Percentiles rank a stretch among this genome's conserved stretches.
Evolutionary conservation across 2,888 invertebrate species (phyloP).

Genomic region (Argyra leucocephala): DNA sequence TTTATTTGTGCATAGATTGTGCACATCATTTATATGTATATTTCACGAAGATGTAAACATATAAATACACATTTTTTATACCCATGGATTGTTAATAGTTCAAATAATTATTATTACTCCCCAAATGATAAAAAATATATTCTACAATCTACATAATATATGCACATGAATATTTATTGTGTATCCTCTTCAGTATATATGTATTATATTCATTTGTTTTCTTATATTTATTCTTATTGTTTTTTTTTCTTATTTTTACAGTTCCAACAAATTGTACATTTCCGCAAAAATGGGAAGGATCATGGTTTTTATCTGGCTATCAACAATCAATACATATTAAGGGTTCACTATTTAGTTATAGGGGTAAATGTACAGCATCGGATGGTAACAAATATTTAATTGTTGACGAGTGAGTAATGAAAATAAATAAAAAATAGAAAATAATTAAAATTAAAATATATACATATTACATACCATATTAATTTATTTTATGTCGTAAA

Average conservation of each 20-base stretch:
- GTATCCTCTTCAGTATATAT: no score
- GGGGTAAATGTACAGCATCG: constrained; percentile 71
- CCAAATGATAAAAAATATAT: no score
- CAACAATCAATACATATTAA: constrained; percentile 76
- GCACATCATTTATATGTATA: no score
- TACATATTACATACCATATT: neutral
- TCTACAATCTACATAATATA: no score
- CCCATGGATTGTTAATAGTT: no score
- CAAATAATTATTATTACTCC: no score
- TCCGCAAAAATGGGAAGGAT: constrained; percentile 76
- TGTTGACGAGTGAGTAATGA: constrained; percentile 72
- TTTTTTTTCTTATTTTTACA: constrained; percentile 23
- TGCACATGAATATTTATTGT: no score
- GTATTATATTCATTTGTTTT: no score
- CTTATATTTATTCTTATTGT: neutral
- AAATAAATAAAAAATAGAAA: neutral
- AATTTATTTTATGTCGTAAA: neutral
- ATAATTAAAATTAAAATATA: neutral
- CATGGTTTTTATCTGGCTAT: constrained; percentile 85
- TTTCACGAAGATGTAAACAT: no score
- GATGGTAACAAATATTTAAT: constrained; percentile 83
- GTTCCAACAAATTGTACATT: constrained; percentile 62
- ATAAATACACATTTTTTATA: no score
- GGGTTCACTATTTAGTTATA: constrained; percentile 71
- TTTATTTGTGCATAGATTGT: no score